A percentile compares a stretch with the other conserved stretches of the same genome.
Evolutionary conservation across 2,113 vertebrate genomes (phyloP).

Genomic region (Thunnus maccoyii): DNA sequence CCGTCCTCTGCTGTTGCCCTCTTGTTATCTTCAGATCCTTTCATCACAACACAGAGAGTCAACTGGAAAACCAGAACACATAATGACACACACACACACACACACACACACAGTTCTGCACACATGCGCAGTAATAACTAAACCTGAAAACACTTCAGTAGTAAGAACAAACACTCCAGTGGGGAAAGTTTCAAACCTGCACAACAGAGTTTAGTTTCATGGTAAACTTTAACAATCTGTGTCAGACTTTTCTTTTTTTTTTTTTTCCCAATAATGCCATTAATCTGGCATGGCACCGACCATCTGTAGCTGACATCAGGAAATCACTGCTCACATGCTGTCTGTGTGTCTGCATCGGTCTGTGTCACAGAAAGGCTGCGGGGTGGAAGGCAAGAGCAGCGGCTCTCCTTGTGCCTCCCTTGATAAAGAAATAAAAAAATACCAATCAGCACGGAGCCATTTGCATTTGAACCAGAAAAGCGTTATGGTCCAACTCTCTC

Average conservation of each 20-base stretch:
- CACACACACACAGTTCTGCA: background rate
- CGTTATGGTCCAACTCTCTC: slow-evolving; percentile 18
- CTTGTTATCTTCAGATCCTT: slow-evolving; percentile 16
- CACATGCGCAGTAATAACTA: background rate
- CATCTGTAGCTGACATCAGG: slow-evolving; percentile 75
- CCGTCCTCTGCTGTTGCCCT: slow-evolving; percentile 22
- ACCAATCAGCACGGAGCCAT: slow-evolving; percentile 12
- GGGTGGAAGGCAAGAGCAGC: background rate
- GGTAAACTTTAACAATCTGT: slow-evolving; percentile 6
- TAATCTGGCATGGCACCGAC: slow-evolving; percentile 63
- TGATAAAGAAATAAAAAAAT: background rate
- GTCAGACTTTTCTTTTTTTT: slow-evolving; percentile 23
- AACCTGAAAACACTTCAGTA: background rate
- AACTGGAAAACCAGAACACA: slow-evolving; percentile 35
- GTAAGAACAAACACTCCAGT: background rate
- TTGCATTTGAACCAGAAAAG: slow-evolving; percentile 41
- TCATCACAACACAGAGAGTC: slow-evolving; percentile 24
- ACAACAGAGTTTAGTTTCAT: background rate
- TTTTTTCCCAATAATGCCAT: slow-evolving; percentile 20
- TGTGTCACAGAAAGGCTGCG: slow-evolving; percentile 53
- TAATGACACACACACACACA: background rate
- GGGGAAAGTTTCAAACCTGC: background rate
- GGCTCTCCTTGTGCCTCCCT: slow-evolving; percentile 14
- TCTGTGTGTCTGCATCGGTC: slow-evolving; percentile 58
- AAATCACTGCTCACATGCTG: slow-evolving; percentile 71